phyloP scores from a whole-genome alignment of 2,888 invertebrate genomes.

The Drosophila maculinotata region DNA sequence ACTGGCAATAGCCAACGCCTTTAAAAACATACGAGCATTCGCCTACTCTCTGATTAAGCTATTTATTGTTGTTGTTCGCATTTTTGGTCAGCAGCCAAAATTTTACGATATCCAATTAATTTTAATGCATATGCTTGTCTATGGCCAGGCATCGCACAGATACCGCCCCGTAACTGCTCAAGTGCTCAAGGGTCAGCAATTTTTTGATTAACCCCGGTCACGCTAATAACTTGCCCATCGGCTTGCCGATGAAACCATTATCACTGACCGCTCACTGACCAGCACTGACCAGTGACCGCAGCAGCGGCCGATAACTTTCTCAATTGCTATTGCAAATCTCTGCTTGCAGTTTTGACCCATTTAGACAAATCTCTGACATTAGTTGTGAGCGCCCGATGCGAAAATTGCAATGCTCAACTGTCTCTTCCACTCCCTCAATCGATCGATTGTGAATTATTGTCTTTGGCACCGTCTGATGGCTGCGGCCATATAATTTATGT shows the following conservation, averaged over 20 bases:
- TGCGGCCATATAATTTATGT: conserved; percentile 66
- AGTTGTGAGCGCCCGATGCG: conserved; percentile 81
- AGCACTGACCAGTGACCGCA: conserved; percentile 30
- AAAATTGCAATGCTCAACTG: conserved; percentile 75
- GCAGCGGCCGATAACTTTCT: conserved; percentile 51
- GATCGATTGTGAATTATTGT: conserved; percentile 67
- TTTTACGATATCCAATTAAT: conserved; percentile 76
- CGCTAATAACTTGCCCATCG: conserved; percentile 62
- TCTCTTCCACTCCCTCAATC: conserved; percentile 39
- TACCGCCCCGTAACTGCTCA: conserved; percentile 35
- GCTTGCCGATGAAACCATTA: conserved; percentile 67
- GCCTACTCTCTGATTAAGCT: conserved; percentile 66
- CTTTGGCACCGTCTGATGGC: conserved; percentile 59
- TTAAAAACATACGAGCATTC: conserved; percentile 31
- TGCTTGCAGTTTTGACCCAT: conserved; percentile 67
- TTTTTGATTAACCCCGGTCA: conserved; percentile 81
- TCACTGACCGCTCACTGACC: conserved; percentile 44
- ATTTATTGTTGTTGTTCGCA: conserved; percentile 43
- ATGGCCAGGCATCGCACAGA: conserved; percentile 40
- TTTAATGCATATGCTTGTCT: conserved; percentile 66
- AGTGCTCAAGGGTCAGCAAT: conserved; percentile 73
- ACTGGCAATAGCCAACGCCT: conserved; percentile 63
- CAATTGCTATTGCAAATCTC: conserved; percentile 45
- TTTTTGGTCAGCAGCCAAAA: conserved; percentile 37
- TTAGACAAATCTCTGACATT: conserved; percentile 82